phyloP scores from a whole-genome alignment of 2,797 vertebrate genomes.

The Cygnus olor region DNA sequence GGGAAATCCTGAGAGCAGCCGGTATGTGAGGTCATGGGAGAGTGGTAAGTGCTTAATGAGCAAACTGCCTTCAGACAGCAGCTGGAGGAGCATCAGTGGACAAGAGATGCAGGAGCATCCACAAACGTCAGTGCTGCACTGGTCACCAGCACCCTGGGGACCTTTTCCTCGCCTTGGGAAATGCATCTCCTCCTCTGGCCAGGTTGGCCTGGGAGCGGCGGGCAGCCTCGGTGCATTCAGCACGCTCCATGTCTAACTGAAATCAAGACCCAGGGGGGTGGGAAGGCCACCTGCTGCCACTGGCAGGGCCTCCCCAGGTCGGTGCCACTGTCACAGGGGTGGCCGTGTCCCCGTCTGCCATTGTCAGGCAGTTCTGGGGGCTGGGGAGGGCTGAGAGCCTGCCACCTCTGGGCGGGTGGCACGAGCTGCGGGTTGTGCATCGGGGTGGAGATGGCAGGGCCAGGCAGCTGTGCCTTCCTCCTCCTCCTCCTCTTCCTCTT shows the following conservation, averaged over 20 bases:
- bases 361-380: too few species aligned
- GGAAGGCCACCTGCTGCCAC: background rate
- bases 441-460: too few species aligned
- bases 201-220: background rate
- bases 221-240: background rate
- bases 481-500: too few species aligned
- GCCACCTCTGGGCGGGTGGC: too few species aligned
- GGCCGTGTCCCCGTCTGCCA: background rate
- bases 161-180: background rate
- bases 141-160: background rate
- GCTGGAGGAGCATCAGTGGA: too few species aligned
- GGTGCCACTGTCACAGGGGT: background rate
- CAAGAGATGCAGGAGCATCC: too few species aligned
- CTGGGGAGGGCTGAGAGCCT: too few species aligned
- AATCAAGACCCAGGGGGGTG: background rate
- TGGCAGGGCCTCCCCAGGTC: background rate
- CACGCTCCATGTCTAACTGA: fast-evolving
- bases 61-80: background rate
- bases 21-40: background rate
- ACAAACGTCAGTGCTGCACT: background rate
- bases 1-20: background rate
- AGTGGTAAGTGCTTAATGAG: background rate
- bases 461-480: background rate
- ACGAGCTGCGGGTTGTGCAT: too few species aligned
- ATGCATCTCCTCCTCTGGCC: background rate